Conservation (phyloP, 2,797 vertebrate genomes). For the Argentina silus region DNA sequence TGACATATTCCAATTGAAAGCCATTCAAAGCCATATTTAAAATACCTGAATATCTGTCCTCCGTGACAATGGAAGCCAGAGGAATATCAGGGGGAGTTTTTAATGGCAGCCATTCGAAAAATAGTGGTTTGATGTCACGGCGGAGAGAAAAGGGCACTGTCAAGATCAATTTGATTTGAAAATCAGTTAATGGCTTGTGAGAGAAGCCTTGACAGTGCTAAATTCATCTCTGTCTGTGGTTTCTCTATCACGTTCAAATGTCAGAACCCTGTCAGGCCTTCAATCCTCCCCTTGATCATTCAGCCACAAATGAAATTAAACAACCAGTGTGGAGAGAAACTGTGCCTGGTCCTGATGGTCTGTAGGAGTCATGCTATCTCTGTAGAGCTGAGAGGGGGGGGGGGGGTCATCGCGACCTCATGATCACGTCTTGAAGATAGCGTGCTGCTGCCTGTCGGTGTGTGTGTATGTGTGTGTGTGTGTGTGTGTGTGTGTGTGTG, state of each 20-base stretch:
- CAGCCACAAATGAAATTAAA: conserved; percentile 33
- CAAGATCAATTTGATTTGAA: conserved; percentile 39
- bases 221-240: conserved; percentile 31
- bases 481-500: too few species aligned
- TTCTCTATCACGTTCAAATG: conserved; percentile 14
- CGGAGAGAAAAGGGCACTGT: not conserved
- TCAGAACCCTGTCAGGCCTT: conserved; percentile 1
- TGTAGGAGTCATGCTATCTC: conserved; percentile 30
- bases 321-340: conserved; percentile 28
- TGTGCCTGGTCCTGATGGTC: not conserved
- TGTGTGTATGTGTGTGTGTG: not conserved
- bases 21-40: too few species aligned
- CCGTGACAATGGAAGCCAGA: too few species aligned
- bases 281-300: not conserved
- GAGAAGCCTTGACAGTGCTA: not conserved
- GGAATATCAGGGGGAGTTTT: not conserved
- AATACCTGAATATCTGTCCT: too few species aligned
- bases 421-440: conserved; percentile 57
- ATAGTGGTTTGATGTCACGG: conserved; percentile 19
- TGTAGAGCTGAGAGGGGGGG: conserved; percentile 14
- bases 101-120: conserved; percentile 7
- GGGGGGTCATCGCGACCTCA: conserved; percentile 45
- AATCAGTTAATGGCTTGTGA: conserved; percentile 16
- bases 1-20: too few species aligned
- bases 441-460: conserved; percentile 53